Conservation (phyloP, 1,140 invertebrate species). For the Zaprionus vittiger region DNA sequence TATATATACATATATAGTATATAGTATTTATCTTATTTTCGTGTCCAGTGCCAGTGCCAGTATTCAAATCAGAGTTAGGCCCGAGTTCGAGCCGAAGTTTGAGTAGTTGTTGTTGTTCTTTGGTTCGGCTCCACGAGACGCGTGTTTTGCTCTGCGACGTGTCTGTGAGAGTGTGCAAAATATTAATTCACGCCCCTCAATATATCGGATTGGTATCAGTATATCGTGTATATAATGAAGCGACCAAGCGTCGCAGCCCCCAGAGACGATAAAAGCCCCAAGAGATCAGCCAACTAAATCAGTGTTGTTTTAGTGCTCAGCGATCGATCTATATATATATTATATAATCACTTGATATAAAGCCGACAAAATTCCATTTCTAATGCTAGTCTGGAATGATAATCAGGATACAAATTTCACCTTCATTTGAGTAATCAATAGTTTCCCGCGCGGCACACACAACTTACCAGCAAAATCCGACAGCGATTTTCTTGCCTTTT, state of each 20-base stretch:
- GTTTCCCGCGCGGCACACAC: not conserved
- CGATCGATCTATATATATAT: not conserved
- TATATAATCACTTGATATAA: not conserved
- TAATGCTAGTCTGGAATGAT: constrained; percentile 81
- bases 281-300: constrained; percentile 73
- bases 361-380: constrained; percentile 32
- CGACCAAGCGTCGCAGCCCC: constrained; percentile 49
- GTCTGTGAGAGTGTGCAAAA: not conserved
- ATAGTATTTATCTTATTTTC: constrained; percentile 16
- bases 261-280: constrained; percentile 75
- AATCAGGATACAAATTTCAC: constrained; percentile 78
- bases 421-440: constrained; percentile 62
- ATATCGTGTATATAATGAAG: constrained; percentile 38
- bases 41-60: constrained; percentile 25
- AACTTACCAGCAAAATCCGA: not conserved
- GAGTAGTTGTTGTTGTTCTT: constrained; percentile 32
- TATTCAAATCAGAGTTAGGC: constrained; percentile 43
- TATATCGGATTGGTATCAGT: constrained; percentile 28
- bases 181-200: constrained; percentile 23
- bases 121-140: constrained; percentile 21
- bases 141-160: constrained; percentile 24
- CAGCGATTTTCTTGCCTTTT: constrained; percentile 15
- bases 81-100: constrained; percentile 36
- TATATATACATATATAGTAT: constrained; percentile 8
- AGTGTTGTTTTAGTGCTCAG: constrained; percentile 66